phyloP scores from a whole-genome alignment of 2,888 invertebrate species.

The Cetonia aurata region DNA sequence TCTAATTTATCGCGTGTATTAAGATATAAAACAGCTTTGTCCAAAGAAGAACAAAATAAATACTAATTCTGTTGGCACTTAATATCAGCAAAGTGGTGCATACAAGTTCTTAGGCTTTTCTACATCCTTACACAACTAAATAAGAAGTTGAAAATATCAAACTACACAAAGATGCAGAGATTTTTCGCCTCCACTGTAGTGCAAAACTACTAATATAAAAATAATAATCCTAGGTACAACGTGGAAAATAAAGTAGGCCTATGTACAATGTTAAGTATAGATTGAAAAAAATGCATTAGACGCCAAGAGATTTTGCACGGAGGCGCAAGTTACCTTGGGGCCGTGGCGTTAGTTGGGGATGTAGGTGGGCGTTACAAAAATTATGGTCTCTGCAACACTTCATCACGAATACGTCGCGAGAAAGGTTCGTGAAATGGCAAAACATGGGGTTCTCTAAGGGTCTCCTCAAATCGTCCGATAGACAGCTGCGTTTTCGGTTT shows the following conservation, averaged over 20 bases:
- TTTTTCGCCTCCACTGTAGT: constrained; percentile 21
- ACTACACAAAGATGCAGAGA: constrained; percentile 35
- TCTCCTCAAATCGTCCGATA: constrained; percentile 46
- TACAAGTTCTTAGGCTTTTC: constrained; percentile 27
- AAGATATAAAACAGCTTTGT: no score
- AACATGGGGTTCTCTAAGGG: constrained; percentile 73
- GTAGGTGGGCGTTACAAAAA: constrained; percentile 82
- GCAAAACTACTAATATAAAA: constrained; percentile 15
- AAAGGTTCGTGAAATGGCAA: constrained; percentile 79
- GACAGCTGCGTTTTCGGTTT: constrained; percentile 60
- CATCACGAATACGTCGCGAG: constrained; percentile 81
- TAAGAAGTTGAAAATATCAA: constrained; percentile 23
- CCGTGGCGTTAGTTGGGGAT: constrained; percentile 76
- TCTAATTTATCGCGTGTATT: no score
- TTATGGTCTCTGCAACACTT: constrained; percentile 83
- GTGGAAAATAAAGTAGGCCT: constrained; percentile 27
- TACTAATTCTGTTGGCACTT: not conserved
- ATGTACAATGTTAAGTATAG: constrained; percentile 36
- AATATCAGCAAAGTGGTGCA: constrained; percentile 1
- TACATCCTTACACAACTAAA: constrained; percentile 9
- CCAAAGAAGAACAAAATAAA: not conserved
- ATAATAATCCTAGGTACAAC: constrained; percentile 6
- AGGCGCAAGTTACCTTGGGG: constrained; percentile 73
- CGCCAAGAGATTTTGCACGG: constrained; percentile 34
- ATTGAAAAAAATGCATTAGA: constrained; percentile 37